Conservation (phyloP, 2,888 invertebrate genomes). For the Tenthredo amoena region DNA sequence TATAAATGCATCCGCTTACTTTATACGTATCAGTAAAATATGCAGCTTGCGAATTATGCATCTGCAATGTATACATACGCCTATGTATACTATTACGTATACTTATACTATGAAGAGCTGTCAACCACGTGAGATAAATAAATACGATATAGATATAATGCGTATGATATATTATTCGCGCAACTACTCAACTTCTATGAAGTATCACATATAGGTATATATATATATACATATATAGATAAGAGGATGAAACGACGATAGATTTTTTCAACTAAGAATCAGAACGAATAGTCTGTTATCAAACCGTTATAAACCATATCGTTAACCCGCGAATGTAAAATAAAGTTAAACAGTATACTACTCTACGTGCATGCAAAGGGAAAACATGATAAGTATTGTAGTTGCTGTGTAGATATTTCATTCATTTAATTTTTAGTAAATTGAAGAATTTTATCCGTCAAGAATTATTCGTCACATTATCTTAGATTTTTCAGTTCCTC, state of each 20-base stretch:
- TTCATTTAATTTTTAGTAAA: neutral
- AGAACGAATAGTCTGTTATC: slow-evolving; percentile 47
- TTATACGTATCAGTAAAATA: neutral
- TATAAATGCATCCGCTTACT: neutral
- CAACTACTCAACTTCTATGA: neutral
- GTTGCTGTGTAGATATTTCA: neutral
- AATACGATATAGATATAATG: neutral
- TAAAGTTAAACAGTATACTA: slow-evolving; percentile 46
- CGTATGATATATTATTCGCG: neutral
- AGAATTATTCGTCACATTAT: too few relatives aligned
- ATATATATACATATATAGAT: slow-evolving; percentile 7
- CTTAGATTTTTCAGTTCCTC: neutral
- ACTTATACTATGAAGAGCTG: neutral
- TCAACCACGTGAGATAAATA: slow-evolving; percentile 4
- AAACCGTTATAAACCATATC: slow-evolving; percentile 47
- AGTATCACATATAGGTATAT: neutral
- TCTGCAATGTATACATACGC: neutral
- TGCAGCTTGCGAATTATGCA: neutral
- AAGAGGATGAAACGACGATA: neutral
- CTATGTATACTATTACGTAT: neutral
- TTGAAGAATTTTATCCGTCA: neutral
- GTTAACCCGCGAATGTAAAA: slow-evolving; percentile 54
- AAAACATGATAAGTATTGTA: neutral
- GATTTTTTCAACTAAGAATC: neutral
- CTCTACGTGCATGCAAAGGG: neutral